A percentile compares a stretch with the other conserved stretches of the same genome.
Evolutionary conservation across 2,888 invertebrate genomes (phyloP).

Genomic region (Campoplex capitator): DNA sequence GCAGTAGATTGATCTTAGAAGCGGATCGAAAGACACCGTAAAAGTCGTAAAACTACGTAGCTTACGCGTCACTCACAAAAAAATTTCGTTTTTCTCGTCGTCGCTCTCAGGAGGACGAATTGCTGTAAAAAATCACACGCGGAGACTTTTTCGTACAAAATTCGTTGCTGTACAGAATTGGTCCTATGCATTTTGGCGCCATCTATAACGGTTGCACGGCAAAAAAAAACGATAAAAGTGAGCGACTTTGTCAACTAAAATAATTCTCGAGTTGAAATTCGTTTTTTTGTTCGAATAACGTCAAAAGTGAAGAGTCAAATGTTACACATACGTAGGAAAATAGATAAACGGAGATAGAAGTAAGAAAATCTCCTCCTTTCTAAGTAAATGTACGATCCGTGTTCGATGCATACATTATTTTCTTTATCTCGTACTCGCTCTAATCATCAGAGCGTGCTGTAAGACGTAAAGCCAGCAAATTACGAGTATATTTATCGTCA

Average conservation of each 20-base stretch:
- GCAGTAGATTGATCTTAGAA: background rate
- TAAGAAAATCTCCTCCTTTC: background rate
- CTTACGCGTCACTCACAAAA: background rate
- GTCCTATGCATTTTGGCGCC: background rate
- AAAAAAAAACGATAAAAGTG: background rate
- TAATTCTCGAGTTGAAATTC: background rate
- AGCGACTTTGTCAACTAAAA: background rate
- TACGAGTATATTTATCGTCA: conserved; percentile 48
- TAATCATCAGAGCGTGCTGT: conserved; percentile 15
- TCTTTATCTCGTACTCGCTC: conserved; percentile 41
- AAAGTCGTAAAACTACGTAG: too few species aligned
- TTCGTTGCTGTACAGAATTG: background rate
- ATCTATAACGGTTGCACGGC: background rate
- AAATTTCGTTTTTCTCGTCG: background rate
- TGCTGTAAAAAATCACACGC: background rate
- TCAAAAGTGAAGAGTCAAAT: background rate
- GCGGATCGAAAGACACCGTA: background rate
- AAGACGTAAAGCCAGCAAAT: conserved; percentile 24
- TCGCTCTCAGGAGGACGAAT: background rate
- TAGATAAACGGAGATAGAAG: background rate
- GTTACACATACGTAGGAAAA: background rate
- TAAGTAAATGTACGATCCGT: background rate
- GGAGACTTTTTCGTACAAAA: background rate
- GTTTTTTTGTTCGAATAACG: background rate
- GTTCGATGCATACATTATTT: conserved; percentile 14